Evolutionary conservation across 1,140 invertebrate genomes (phyloP), one percentile per base, ranked within the genome.

Genomic region (Microplitis mediator): DNA sequence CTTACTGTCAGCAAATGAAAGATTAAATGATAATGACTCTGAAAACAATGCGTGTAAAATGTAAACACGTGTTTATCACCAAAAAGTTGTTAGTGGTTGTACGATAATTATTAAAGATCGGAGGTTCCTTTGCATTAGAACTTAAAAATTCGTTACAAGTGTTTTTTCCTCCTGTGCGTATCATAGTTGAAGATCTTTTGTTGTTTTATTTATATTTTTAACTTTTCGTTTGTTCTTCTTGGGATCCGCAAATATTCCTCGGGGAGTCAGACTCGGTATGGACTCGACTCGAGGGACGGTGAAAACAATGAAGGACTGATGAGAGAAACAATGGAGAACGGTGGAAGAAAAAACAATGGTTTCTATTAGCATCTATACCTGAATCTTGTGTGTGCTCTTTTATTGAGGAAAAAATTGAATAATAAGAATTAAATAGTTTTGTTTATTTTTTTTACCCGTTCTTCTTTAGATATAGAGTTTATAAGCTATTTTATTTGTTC

Each of bases 331-430:
- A 64, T 64, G 76, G 66, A 75, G 78, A 79, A 76, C 71, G 74
- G 69, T 45, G 73, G 74, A 74, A 67, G 69, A 79, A 77, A 80
- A 81, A 81, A 76, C 80, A 81, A 80, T 65, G 79, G 70, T 54
- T 61, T 72, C 65, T 73, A 81, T 81, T 80, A 81, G 76, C 73
- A 78, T 80, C 77, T 81, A 81, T 64, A 64, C 79, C 79, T 80
- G 78, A 52, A 64, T 67, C 61, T 76, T 54, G 50, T 51, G 50
- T 51, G 52, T 23, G 52, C n/a, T 56, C 52, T 56, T 56, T 56
- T 56, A 16, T 56, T 56, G 23, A 56, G 52, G n/a, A 56, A 56
- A 56, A 23, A 56, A 16, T 56, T 16, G 23, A 16, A 56, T 56
- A 56, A 56, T 56, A 56, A 56, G 23, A 23, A 13, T 56, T 56